Evolutionary conservation across 2,888 invertebrate species (phyloP).

Genomic region (Lucinisca nassula): DNA sequence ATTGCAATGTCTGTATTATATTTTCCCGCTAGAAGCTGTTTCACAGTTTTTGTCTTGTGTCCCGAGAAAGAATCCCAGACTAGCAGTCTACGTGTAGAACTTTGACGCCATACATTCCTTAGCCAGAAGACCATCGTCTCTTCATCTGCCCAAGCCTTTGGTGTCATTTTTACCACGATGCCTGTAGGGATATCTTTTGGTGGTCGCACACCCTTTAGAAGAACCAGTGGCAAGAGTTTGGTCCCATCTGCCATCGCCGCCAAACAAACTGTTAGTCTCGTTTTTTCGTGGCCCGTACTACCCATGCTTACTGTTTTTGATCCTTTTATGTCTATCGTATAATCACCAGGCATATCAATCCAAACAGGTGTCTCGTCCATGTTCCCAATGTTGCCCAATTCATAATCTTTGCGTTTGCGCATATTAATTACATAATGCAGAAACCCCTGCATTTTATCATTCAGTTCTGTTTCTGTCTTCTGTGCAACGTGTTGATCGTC

Average conservation of each 20-base stretch:
- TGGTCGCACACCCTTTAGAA: background rate
- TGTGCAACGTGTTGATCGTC: slow-evolving; percentile 3
- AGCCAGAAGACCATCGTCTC: background rate
- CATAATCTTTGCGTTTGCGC: background rate
- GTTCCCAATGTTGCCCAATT: background rate
- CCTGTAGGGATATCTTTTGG: background rate
- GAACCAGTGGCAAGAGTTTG: slow-evolving; percentile 8
- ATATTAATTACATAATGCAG: background rate
- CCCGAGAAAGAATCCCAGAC: no score
- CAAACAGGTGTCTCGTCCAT: slow-evolving; percentile 10
- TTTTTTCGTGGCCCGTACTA: slow-evolving; percentile 1
- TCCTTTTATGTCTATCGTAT: background rate
- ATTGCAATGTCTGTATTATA: background rate
- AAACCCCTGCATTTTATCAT: background rate
- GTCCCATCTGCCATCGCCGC: background rate
- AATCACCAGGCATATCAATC: slow-evolving; percentile 8
- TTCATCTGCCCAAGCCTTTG: background rate
- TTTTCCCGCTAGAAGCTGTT: background rate
- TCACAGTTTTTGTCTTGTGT: no score
- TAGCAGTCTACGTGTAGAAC: no score
- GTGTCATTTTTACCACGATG: background rate
- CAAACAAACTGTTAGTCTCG: background rate
- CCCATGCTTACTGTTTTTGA: background rate
- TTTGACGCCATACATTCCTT: no score
- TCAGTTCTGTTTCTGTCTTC: background rate